A percentile compares a stretch with the other conserved stretches of the same genome.
phyloP scores from a whole-genome alignment of 2,113 vertebrate genomes.

The Isichthys henryi region DNA sequence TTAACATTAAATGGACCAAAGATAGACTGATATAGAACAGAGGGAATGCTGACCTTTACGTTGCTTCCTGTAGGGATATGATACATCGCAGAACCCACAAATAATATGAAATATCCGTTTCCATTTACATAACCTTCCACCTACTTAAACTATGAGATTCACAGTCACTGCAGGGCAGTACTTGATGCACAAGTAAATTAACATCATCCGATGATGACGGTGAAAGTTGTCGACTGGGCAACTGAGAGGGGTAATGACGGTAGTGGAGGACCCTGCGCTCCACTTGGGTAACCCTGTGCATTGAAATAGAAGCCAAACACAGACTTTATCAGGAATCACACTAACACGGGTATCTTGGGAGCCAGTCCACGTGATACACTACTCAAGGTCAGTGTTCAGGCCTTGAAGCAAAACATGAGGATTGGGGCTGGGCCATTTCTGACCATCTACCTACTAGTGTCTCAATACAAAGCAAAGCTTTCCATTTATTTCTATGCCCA shows the following conservation, averaged over 20 bases:
- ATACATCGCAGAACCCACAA: background rate
- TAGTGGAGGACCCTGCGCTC: background rate
- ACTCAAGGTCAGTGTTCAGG: background rate
- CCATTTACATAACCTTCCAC: no score
- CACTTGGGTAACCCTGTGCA: background rate
- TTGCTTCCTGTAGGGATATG: background rate
- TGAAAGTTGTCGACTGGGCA: background rate
- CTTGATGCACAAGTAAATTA: background rate
- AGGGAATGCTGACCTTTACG: background rate
- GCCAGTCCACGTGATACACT: background rate
- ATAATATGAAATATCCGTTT: background rate
- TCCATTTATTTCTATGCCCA: background rate
- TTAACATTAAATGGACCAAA: background rate
- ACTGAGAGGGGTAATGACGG: background rate
- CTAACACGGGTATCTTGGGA: background rate
- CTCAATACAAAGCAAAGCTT: background rate
- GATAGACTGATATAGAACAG: background rate
- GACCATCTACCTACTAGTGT: background rate
- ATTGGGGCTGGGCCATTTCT: background rate
- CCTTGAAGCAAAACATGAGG: background rate
- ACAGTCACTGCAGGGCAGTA: background rate
- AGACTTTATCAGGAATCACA: background rate
- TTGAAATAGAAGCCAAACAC: background rate
- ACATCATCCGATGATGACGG: background rate
- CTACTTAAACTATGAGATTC: background rate